phyloP scores from a whole-genome alignment of 2,888 invertebrate genomes.

The Sceliomorpha sp. region DNA sequence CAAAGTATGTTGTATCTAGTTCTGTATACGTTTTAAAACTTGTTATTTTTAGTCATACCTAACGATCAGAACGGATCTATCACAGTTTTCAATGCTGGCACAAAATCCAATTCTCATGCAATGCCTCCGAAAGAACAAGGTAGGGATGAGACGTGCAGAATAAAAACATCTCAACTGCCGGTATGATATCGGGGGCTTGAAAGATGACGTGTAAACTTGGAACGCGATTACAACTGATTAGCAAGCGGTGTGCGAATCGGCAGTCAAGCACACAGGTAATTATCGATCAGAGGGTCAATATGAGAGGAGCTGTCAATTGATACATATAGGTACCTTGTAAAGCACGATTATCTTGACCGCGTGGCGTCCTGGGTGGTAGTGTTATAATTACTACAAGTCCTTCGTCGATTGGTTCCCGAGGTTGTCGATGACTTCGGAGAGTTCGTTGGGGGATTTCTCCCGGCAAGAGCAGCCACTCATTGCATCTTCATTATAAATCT shows the following conservation, averaged over 20 bases:
- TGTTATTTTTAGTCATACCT: too few species aligned
- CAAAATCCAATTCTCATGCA: too few species aligned
- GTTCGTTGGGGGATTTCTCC: slow-evolving; percentile 9
- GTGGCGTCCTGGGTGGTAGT: slow-evolving; percentile 69
- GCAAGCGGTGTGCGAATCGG: slow-evolving; percentile 16
- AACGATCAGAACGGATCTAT: too few species aligned
- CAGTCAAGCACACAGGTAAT: slow-evolving; percentile 43
- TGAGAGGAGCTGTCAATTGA: slow-evolving; percentile 55
- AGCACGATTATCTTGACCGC: slow-evolving; percentile 44
- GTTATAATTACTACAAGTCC: slow-evolving; percentile 68
- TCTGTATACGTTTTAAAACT: too few species aligned
- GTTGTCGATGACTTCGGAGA: slow-evolving; percentile 26
- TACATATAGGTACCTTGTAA: slow-evolving; percentile 53
- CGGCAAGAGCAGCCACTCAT: slow-evolving; percentile 61
- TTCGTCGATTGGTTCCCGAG: slow-evolving; percentile 59
- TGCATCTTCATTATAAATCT: slow-evolving; percentile 77
- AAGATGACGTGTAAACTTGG: slow-evolving; percentile 44
- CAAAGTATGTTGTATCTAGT: too few species aligned
- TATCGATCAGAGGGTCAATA: slow-evolving; percentile 45
- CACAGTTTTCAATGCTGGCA: too few species aligned
- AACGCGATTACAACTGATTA: slow-evolving; percentile 39
- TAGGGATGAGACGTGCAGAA: too few species aligned
- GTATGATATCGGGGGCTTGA: slow-evolving; percentile 28
- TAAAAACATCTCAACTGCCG: too few species aligned
- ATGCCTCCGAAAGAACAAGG: too few species aligned